Conservation (phyloP, 2,113 vertebrate genomes). For the Psittacula cyanocephala region DNA sequence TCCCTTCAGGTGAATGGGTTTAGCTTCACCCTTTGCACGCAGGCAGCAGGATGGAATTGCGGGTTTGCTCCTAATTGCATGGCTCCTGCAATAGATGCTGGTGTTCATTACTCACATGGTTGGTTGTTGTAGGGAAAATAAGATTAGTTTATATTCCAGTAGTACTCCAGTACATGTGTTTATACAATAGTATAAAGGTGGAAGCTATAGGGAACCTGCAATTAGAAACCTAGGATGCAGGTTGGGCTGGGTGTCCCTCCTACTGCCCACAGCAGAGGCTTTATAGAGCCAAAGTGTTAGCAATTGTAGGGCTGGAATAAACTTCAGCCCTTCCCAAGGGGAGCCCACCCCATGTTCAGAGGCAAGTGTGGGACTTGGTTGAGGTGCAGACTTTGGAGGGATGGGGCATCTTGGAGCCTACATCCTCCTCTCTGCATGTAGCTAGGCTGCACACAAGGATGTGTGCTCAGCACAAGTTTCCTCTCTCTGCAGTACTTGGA, state of each 20-base stretch:
- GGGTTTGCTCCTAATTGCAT: not conserved
- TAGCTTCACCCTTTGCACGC: not conserved
- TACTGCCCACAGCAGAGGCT: not conserved
- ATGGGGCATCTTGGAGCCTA: rapidly evolving
- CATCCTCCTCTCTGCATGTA: rapidly evolving
- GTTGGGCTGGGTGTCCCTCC: too few species aligned
- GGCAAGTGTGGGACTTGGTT: not conserved
- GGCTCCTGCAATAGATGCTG: not conserved
- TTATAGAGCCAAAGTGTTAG: too few species aligned
- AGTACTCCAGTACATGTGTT: not conserved
- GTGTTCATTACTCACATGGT: not conserved
- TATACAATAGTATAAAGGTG: not conserved
- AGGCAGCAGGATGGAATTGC: not conserved
- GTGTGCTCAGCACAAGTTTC: not conserved
- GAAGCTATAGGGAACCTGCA: not conserved
- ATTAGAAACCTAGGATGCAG: not conserved
- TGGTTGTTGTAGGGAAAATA: not conserved
- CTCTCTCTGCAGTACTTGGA: too few species aligned
- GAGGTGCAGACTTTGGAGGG: not conserved
- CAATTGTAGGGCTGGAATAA: not conserved
- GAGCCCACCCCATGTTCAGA: not conserved
- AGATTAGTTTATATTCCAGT: not conserved
- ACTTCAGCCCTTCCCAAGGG: not conserved
- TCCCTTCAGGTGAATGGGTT: not conserved
- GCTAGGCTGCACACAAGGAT: not conserved